These are phyloP conservation scores for Thecocarcelia acutangulata DNA, from an alignment of 2,888 invertebrate genomes.

Conservation along the genomic window DNA sequence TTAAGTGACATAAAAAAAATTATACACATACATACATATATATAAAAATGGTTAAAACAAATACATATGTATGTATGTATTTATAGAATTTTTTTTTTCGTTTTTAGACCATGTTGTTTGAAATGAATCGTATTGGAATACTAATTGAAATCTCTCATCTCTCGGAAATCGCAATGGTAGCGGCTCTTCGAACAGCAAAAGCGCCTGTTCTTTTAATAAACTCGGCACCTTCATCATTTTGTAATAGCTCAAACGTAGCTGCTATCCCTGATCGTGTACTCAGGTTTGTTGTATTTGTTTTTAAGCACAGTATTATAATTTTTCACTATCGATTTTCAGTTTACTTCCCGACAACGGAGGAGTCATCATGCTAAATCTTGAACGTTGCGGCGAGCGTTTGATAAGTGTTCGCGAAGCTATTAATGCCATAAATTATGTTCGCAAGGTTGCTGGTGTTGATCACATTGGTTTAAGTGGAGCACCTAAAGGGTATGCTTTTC, in stretches of 20 bases:
- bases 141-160: conserved; percentile 86
- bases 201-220: conserved; percentile 87
- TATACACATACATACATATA: no score
- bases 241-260: conserved; percentile 87
- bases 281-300: conserved; percentile 73
- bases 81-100: conserved; percentile 33
- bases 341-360: conserved; percentile 83
- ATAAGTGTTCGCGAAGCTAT: conserved; percentile 80
- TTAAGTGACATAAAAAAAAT: no score
- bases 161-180: conserved; percentile 85
- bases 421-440: conserved; percentile 86
- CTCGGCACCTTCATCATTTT: conserved; percentile 85
- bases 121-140: conserved; percentile 88
- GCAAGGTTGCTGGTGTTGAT: conserved; percentile 85
- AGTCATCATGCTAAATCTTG: conserved; percentile 85
- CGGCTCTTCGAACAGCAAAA: conserved; percentile 83
- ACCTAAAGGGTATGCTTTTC: conserved; percentile 83
- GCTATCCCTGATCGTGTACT: conserved; percentile 92
- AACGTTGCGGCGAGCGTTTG: conserved; percentile 81
- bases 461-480: conserved; percentile 85
- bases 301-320: background rate
- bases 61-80: no score
- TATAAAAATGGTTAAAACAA: no score
- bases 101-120: conserved; percentile 84
- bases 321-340: conserved; percentile 66